These are phyloP conservation scores for Sarotherodon lohbergeri DNA, from an alignment of 2,113 vertebrate genomes.

Conservation along the genomic window DNA sequence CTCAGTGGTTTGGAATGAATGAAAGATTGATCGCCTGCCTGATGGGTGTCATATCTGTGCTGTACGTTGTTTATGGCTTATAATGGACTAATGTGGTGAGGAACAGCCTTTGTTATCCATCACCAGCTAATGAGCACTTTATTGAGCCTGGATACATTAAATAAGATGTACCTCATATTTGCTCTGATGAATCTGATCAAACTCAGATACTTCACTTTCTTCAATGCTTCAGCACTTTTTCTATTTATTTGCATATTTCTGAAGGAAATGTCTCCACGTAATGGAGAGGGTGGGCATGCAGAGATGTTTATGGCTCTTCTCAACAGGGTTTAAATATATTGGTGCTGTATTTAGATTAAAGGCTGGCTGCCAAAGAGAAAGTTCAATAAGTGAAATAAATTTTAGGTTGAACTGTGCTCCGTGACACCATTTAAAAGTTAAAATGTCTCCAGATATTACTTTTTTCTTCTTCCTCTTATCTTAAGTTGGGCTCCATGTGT, in stretches of 20 bases:
- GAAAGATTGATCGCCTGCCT: conserved; percentile 18
- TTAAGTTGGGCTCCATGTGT: neutral
- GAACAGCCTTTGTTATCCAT: conserved; percentile 29
- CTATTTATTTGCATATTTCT: conserved; percentile 33
- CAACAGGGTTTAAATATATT: neutral
- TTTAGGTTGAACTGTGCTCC: neutral
- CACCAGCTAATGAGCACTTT: conserved; percentile 22
- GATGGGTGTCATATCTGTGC: conserved; percentile 16
- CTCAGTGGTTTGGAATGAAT: neutral
- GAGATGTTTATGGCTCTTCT: neutral
- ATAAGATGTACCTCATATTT: conserved; percentile 8
- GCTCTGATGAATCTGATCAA: neutral
- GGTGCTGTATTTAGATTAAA: neutral
- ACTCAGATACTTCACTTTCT: conserved; percentile 1
- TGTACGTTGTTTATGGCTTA: conserved; percentile 28
- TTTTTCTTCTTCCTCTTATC: neutral
- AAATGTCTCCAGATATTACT: neutral
- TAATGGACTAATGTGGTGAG: neutral
- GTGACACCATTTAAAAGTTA: neutral
- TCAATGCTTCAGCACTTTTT: neutral
- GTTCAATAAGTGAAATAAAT: neutral
- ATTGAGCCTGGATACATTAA: conserved; percentile 18
- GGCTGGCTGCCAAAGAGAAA: neutral
- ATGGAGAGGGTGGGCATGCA: neutral
- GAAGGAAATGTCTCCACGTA: neutral